Evolutionary conservation across 2,888 invertebrate genomes (phyloP).

Genomic region (Lordiphosa andalusiaca): DNA sequence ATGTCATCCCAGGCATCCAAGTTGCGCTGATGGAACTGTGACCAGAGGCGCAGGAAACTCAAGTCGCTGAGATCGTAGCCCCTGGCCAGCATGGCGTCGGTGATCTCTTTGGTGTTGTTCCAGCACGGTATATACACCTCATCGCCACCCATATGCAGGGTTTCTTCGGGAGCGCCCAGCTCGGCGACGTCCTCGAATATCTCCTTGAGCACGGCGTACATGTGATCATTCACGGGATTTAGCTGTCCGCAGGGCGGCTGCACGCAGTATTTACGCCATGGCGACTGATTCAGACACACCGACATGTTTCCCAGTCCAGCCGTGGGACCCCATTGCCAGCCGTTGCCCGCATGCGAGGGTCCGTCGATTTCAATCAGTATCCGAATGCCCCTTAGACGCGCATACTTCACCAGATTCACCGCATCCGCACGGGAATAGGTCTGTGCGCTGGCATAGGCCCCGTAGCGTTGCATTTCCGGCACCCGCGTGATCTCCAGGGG

Average conservation of each 20-base stretch:
- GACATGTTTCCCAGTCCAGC: conserved; percentile 84
- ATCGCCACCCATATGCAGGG: conserved; percentile 92
- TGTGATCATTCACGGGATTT: conserved; percentile 87
- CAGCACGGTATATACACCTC: conserved; percentile 87
- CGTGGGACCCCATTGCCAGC: conserved; percentile 89
- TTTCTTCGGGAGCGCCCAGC: conserved; percentile 82
- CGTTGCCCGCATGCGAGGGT: conserved; percentile 91
- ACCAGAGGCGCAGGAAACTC: conserved; percentile 88
- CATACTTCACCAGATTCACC: conserved; percentile 87
- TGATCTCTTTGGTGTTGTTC: conserved; percentile 87
- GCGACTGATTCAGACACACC: conserved; percentile 85
- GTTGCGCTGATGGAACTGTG: conserved; percentile 84
- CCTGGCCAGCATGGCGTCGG: conserved; percentile 83
- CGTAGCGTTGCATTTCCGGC: conserved; percentile 88
- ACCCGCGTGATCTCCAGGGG: conserved; percentile 89
- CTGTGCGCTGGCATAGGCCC: conserved; percentile 86
- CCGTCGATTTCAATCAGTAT: conserved; percentile 94
- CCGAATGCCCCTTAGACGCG: conserved; percentile 89
- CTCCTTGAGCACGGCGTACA: conserved; percentile 85
- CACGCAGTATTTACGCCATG: conserved; percentile 87
- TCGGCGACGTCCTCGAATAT: conserved; percentile 86
- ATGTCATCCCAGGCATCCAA: conserved; percentile 83
- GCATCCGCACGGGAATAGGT: conserved; percentile 86
- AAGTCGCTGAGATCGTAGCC: conserved; percentile 82
- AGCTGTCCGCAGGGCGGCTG: conserved; percentile 93